These are phyloP conservation scores for Lepidocyrtoides sp. DNA, from an alignment of 2,888 invertebrate genomes.

Conservation along the genomic window DNA sequence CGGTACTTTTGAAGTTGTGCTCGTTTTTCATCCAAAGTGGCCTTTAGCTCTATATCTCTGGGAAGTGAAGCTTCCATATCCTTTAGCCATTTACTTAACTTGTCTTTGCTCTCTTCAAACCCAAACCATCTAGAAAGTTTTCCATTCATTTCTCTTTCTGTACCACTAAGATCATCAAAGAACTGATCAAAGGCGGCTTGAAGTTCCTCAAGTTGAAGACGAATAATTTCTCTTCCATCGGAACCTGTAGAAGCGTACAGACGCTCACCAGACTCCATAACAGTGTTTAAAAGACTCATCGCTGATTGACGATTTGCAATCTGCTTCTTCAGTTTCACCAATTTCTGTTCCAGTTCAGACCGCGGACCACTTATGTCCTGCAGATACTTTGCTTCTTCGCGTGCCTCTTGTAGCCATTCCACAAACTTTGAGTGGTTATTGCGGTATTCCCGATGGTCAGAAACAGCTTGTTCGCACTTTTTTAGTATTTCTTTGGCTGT, in stretches of 20 bases:
- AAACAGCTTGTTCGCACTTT: conserved; percentile 96
- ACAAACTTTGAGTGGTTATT: conserved; percentile 95
- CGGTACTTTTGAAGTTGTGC: conserved; percentile 95
- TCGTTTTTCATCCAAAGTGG: conserved; percentile 96
- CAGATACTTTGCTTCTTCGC: conserved; percentile 91
- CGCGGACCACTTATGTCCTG: conserved; percentile 88
- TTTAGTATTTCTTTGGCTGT: conserved; percentile 96
- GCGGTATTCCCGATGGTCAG: conserved; percentile 93
- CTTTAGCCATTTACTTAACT: conserved; percentile 93
- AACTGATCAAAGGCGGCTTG: conserved; percentile 92
- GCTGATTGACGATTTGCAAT: conserved; percentile 92
- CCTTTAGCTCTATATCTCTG: conserved; percentile 92
- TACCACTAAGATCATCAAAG: conserved; percentile 92
- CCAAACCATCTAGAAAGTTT: conserved; percentile 94
- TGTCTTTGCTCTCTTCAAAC: conserved; percentile 94
- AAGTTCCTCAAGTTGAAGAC: conserved; percentile 93
- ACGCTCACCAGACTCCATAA: conserved; percentile 95
- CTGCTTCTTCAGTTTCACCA: conserved; percentile 91
- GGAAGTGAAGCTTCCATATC: conserved; percentile 92
- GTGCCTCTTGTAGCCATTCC: conserved; percentile 93
- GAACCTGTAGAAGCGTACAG: conserved; percentile 94
- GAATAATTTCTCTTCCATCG: conserved; percentile 95
- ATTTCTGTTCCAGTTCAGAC: conserved; percentile 91
- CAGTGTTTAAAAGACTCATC: conserved; percentile 92
- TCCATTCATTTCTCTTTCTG: conserved; percentile 93